A percentile compares a stretch with the other conserved stretches of the same genome.
These are phyloP conservation scores for Scaptomyza graminum DNA, from an alignment of 1,140 invertebrate species.

Conservation along the genomic window DNA sequence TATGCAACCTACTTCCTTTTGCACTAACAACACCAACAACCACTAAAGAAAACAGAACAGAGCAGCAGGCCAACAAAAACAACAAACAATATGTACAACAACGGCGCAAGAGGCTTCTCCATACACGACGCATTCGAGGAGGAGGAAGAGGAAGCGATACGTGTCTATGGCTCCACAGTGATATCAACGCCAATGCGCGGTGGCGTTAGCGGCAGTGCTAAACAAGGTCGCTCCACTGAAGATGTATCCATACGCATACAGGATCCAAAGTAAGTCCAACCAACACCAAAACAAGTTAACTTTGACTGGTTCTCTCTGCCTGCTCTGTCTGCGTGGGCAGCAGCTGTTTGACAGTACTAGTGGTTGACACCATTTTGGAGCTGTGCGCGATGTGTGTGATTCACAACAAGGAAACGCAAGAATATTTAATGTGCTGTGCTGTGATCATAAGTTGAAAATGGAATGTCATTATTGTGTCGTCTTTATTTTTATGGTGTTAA, in stretches of 20 bases:
- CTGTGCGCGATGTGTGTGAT: slow-evolving; percentile 12
- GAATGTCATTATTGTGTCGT: slow-evolving; percentile 3
- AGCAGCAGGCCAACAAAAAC: slow-evolving; percentile 35
- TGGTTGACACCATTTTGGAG: slow-evolving; percentile 47
- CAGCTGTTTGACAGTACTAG: slow-evolving; percentile 37
- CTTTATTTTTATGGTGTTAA: background rate
- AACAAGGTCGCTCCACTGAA: slow-evolving; percentile 82
- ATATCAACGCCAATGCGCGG: slow-evolving; percentile 85
- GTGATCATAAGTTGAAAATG: background rate
- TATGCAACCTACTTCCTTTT: slow-evolving; percentile 54
- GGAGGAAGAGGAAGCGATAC: slow-evolving; percentile 91
- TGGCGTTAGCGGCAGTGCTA: slow-evolving; percentile 58
- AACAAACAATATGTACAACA: slow-evolving; percentile 69
- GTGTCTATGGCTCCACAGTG: slow-evolving; percentile 89
- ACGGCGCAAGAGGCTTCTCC: slow-evolving; percentile 85
- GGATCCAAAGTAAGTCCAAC: slow-evolving; percentile 80
- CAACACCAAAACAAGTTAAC: slow-evolving; percentile 43
- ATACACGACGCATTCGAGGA: slow-evolving; percentile 93
- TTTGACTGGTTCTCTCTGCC: slow-evolving; percentile 13
- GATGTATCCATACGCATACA: slow-evolving; percentile 83
- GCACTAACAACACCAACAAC: slow-evolving; percentile 42
- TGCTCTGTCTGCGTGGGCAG: slow-evolving; percentile 35
- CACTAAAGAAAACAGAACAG: slow-evolving; percentile 42
- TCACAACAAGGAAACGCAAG: slow-evolving; percentile 19
- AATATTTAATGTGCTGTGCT: background rate